Conservation (phyloP, 2,888 invertebrate species). For the Sarcophaga variegata region DNA sequence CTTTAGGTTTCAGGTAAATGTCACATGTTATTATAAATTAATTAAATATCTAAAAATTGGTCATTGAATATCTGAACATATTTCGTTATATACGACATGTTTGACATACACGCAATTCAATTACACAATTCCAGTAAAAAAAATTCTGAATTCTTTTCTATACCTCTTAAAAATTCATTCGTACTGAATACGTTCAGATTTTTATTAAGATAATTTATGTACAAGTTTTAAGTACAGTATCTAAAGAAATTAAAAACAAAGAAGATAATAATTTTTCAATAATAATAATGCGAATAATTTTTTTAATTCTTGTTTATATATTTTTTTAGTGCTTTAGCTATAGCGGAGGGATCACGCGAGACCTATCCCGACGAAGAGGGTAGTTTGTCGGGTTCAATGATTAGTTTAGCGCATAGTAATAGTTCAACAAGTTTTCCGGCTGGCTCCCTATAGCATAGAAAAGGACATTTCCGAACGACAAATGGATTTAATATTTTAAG, state of each 20-base stretch:
- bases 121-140: too few relatives aligned
- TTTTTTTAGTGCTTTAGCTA: slow-evolving; percentile 90
- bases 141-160: too few relatives aligned
- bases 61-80: too few relatives aligned
- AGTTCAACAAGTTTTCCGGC: slow-evolving; percentile 96
- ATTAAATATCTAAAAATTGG: too few relatives aligned
- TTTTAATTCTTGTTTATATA: slow-evolving; percentile 60
- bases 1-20: slow-evolving; percentile 94
- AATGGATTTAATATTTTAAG: slow-evolving; percentile 71
- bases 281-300: background rate
- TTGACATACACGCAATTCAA: too few relatives aligned
- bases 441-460: slow-evolving; percentile 86
- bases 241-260: background rate
- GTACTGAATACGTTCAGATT: too few relatives aligned
- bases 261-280: background rate
- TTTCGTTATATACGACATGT: too few relatives aligned
- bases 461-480: slow-evolving; percentile 65
- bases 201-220: too few relatives aligned
- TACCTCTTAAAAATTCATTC: too few relatives aligned
- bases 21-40: too few relatives aligned
- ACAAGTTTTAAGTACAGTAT: too few relatives aligned
- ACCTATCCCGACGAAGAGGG: slow-evolving; percentile 95
- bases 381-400: slow-evolving; percentile 96
- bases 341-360: slow-evolving; percentile 95
- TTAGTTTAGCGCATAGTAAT: slow-evolving; percentile 97